These are phyloP conservation scores for Oceanites oceanicus DNA, from an alignment of 2,113 vertebrate genomes.

Conservation along the genomic window DNA sequence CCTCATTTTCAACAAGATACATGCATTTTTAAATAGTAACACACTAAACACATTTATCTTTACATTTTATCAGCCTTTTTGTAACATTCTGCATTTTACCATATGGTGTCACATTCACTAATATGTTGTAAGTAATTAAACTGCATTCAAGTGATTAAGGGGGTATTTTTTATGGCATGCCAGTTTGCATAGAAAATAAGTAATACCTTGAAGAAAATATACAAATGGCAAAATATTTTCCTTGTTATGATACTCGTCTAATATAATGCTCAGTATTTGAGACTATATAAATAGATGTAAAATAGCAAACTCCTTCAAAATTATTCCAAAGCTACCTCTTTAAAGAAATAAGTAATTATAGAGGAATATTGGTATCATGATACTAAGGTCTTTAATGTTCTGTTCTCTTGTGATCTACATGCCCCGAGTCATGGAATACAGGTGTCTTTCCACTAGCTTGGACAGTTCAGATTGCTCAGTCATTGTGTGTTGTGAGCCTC, in stretches of 20 bases:
- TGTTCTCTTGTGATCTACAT: neutral
- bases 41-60: neutral
- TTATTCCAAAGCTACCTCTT: neutral
- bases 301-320: neutral
- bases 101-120: neutral
- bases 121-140: neutral
- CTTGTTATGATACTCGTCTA: neutral
- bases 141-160: neutral
- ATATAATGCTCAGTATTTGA: neutral
- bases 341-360: neutral
- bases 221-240: neutral
- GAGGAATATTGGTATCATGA: neutral
- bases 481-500: neutral
- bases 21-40: neutral
- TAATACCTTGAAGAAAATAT: neutral
- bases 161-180: neutral
- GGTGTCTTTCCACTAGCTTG: neutral
- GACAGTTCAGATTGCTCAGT: neutral
- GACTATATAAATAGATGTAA: neutral
- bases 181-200: neutral
- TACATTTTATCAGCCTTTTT: neutral
- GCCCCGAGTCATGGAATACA: neutral
- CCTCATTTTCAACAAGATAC: neutral
- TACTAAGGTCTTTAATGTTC: neutral
- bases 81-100: neutral